Base-by-base conservation (phyloP, 2,888 invertebrate genomes). In the Marronus borbonicus region DNA sequence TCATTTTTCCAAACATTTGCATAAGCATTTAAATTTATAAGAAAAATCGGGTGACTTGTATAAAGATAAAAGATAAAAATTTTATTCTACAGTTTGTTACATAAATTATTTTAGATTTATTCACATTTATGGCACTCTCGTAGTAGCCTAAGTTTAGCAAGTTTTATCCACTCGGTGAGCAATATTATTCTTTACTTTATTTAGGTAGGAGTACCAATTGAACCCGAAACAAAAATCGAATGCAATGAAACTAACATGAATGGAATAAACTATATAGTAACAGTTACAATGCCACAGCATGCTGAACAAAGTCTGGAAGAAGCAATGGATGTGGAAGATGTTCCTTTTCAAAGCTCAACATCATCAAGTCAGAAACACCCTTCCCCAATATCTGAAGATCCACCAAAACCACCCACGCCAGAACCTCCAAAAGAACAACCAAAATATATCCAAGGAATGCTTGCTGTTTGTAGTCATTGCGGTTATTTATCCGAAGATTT, bases 401-500 rank as follows among this genome's bases (percentile, higher is more conserved):
- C 79, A 39, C 60, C 77, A n/a, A 87, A 81, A 88, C 90, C 90
- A 10, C 89, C 89, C n/a, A 88, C 90, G 64, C 91, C 92, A 2
- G 92, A 92, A 79, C 91, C 91, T 2, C 90, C 91, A 44, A 85
- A 87, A 80, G 86, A 89, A 83, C 81, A 86, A 74, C 92, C 94
- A 3, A 92, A 92, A 82, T 91, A 90, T 80, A 90, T 94, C 44
- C 92, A 93, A 52, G 95, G 95, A 72, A 93, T 92, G 90, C 89
- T 94, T 81, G 95, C 95, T 7, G 91, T 97, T 1, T 97, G 97
- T 88, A 92, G 92, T 81, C 91, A 91, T 81, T 97, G 97, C 87
- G 97, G 97, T 20, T 93, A 94, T 85, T 91, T 93, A 65, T 95
- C 96, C 74, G 91, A 92, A 83, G 94, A 96, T 87, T 95, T 96